Base-by-base conservation (phyloP, 1,140 invertebrate genomes). In the Oncopodura yosiiana region DNA sequence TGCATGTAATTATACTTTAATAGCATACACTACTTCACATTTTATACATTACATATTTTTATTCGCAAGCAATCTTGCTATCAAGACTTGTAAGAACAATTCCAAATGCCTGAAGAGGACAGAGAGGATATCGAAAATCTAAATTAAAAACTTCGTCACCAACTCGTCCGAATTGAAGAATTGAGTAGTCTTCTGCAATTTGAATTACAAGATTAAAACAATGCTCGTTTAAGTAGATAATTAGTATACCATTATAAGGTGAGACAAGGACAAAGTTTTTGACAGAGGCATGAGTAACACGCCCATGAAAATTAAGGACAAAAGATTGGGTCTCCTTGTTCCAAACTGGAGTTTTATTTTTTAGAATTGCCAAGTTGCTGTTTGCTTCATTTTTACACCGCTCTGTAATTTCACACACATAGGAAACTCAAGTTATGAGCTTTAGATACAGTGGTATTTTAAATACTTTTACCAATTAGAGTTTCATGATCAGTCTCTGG, bases 241-340 rank as follows among this genome's bases (percentile, higher is more conserved):
- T n/a, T n/a, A n/a, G n/a, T n/a, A n/a, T n/a, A n/a, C n/a, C n/a
- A n/a, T n/a, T n/a, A n/a, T n/a, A n/a, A n/a, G n/a, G n/a, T n/a
- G n/a, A n/a, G n/a, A n/a, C n/a, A n/a, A n/a, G n/a, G n/a, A n/a
- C n/a, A 74, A 99, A 99, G 76, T 99, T 99, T 72, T 99, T 99
- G 1, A 99, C 95, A 56, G 94, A 98, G 12, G 96, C 94, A 72
- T 97, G 93, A 0, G 94, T 99, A 0, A 99, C 96, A 58, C 96
- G 74, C 1, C 95, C 95, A 69, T 97, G 92, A 73, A 99, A 99
- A 74, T 99, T 99, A 2, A 99, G 77, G 2, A 99, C 95, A 70
- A 98, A 99, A 0, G 92, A 96, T 70, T 99, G 95, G 0, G 93
- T 97, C 60, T 99, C 95, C 62, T 98, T 94, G 71, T 98, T 99